These are phyloP conservation scores for Mystacornis crossleyi DNA, from an alignment of 2,113 vertebrate species.

Conservation along the genomic window DNA sequence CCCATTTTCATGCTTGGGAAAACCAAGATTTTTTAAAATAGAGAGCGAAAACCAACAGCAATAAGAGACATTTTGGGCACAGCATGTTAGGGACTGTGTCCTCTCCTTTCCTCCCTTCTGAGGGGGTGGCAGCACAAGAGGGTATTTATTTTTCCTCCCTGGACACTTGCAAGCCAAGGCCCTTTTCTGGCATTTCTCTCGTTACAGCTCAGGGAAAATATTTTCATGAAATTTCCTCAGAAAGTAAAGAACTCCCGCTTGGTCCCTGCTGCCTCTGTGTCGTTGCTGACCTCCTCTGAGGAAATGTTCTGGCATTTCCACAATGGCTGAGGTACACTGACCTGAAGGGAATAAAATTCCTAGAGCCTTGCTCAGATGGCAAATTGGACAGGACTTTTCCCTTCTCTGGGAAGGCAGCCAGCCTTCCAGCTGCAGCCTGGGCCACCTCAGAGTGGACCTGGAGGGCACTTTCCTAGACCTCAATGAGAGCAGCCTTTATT, in stretches of 20 bases:
- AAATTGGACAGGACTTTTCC: not conserved
- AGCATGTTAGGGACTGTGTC: not conserved
- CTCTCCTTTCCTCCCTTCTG: not conserved
- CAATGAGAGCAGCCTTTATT: not conserved
- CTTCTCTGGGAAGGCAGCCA: slow-evolving; percentile 35
- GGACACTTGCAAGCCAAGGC: not conserved
- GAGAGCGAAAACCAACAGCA: not conserved
- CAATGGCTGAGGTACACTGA: not conserved
- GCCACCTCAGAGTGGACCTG: not conserved
- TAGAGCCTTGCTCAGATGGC: slow-evolving; percentile 17
- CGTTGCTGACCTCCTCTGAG: not conserved
- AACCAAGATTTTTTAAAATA: not conserved
- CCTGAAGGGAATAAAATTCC: not conserved
- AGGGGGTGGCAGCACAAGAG: not conserved
- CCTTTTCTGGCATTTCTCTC: not conserved
- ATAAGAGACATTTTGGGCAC: not conserved
- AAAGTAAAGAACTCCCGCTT: not conserved
- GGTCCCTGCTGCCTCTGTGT: not conserved
- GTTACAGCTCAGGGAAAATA: not conserved
- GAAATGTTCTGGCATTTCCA: not conserved
- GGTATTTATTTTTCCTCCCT: not conserved
- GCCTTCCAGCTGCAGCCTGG: slow-evolving; percentile 23
- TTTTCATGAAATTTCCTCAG: not conserved
- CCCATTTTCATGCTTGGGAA: not conserved
- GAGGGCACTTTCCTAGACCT: slow-evolving; percentile 1